Evolutionary conservation across 1,140 invertebrate species (phyloP), one percentile per base, ranked within the genome.

Genomic region (Dendrolimus kikuchii): DNA sequence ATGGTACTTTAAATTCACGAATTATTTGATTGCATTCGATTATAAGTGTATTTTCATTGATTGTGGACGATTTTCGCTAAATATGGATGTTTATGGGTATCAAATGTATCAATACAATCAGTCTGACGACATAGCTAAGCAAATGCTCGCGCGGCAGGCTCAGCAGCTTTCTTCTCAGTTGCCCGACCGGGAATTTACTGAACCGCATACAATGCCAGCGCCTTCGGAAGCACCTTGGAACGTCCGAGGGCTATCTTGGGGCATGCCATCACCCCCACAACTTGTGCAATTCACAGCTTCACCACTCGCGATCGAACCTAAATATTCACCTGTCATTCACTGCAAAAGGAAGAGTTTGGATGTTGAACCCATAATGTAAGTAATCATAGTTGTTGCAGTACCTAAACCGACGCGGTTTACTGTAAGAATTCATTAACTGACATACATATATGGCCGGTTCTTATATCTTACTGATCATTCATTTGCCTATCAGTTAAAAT

Each of bases 211-310:
- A 5, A 86, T 88, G 79, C 85, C 87, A 5, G 70, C 68, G 6
- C 87, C 87, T 4, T 70, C 84, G 5, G 81, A 79, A 38, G 51
- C 69, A 8, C 87, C 85, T 0, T 88, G 87, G 87, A 87, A 82
- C 50, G 60, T 80, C 5, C 79, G 86, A 51, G 71, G 73, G 6
- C 44, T 87, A 49, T 59, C 82, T 0, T 88, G 86, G 86, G 82
- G 83, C 5, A 63, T 80, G 57, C 54, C 68, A 39, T 80, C 81
- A 9, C 81, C 84, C 0, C 82, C 81, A 5, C 65, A 74, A 5
- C 58, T 87, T 5, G 83, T 88, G 0, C 74, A 86, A 46, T 88
- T 88, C 49, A 86, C 85, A n/a, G 86, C 65, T 6, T 67, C 74
- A 57, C 66, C 44, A n/a, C 54, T 58, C 40, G 38, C 23, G 6